Conservation (phyloP, 2,113 vertebrate genomes). For the Silurus asotus region DNA sequence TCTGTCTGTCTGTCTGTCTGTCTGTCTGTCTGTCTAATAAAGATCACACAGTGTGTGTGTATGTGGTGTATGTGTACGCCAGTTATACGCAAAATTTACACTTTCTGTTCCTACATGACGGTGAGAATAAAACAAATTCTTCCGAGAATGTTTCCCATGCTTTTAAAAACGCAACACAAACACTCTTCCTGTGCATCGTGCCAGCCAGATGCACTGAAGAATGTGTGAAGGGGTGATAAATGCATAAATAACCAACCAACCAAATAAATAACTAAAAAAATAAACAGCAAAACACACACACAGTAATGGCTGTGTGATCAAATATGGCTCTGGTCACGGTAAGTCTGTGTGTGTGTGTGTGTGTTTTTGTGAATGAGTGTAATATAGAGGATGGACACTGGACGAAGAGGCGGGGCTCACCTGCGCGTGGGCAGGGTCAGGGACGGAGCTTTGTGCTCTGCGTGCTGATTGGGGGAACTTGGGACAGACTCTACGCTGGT, state of each 20-base stretch:
- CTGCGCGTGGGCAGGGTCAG: constrained; percentile 49
- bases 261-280: neutral
- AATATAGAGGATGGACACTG: constrained; percentile 49
- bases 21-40: too few relatives aligned
- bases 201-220: constrained; percentile 34
- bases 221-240: constrained; percentile 25
- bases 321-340: constrained; percentile 47
- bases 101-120: constrained; percentile 21
- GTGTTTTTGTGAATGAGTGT: too few relatives aligned
- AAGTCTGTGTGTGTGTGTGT: constrained; percentile 5
- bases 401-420: constrained; percentile 59
- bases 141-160: constrained; percentile 38
- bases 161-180: constrained; percentile 36
- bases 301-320: constrained; percentile 46
- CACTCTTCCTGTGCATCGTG: constrained; percentile 27
- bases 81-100: neutral
- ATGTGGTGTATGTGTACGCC: constrained; percentile 3
- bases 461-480: constrained; percentile 58
- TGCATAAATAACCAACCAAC: neutral
- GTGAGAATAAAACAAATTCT: constrained; percentile 8
- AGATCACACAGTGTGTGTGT: constrained; percentile 38
- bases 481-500: constrained; percentile 57
- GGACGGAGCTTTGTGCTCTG: constrained; percentile 60
- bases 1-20: too few relatives aligned
- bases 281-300: constrained; percentile 23